Evolutionary conservation across 2,113 vertebrate genomes (phyloP), one percentile per base, ranked within the genome.

Genomic region (Laterallus jamaicensis): DNA sequence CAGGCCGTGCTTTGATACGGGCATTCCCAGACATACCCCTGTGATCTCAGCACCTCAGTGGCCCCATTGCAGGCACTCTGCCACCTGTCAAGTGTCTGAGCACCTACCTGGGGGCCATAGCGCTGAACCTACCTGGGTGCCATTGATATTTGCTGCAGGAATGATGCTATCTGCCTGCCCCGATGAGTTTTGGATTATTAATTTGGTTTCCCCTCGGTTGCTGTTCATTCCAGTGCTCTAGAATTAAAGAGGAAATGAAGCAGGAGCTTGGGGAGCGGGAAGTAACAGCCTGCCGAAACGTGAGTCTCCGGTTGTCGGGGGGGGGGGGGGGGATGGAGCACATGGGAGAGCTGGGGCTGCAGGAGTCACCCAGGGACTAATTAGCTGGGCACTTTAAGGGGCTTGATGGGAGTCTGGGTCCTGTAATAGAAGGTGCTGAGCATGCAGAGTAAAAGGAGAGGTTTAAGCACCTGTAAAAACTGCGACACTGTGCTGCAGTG

Each of bases 181-280:
- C 70, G 47, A 44, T 73, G 29, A 15, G 19, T 44, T 66, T 63
- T 42, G 44, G 17, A 47, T 25, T 13, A 11, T 19, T 44, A 47
- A 19, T 63, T 63, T 44, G 18, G 24, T 63, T n/a, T 40, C 5
- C 2, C 39, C 67, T 44, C 17, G 55, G 14, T 44, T 56, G 67
- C 62, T n/a, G 2, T 87, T 60, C 47, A 1, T 86, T 94, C 55
- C 49, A 98, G 98, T 98, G 97, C 78, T 96, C 79, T 0, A 95
- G 64, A 77, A 93, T 98, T 39, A 97, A 96, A 76, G 98, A 97
- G 77, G 94, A 96, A 35, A 39, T 78, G 24, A 97, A 94, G 37
- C 39, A 32, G 10, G 96, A 98, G 26, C 55, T 95, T 3, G 81
- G 84, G 83, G 97, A 97, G 26, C 97, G 63, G 69, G 98, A 98